Evolutionary conservation across 2,888 invertebrate species (phyloP).

Genomic region (Xestia rhomboidea): DNA sequence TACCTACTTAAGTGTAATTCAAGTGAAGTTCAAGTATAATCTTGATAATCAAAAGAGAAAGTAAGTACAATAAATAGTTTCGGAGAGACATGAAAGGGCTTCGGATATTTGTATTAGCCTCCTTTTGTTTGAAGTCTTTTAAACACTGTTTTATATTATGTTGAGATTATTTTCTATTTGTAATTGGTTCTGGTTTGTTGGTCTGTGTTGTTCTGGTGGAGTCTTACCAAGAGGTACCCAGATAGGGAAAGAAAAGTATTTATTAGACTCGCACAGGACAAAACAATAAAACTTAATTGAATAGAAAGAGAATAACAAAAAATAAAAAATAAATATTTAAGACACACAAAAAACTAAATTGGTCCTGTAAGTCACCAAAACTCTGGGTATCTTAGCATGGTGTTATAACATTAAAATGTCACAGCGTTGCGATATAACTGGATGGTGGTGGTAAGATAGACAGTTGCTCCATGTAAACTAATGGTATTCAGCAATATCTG

Average conservation of each 20-base stretch:
- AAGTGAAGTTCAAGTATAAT: neutral
- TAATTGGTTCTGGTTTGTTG: neutral
- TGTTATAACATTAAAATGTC: no score
- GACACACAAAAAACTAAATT: no score
- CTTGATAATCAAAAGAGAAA: slow-evolving; percentile 3
- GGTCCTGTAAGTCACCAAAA: no score
- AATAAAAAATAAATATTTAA: no score
- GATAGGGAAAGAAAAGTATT: no score
- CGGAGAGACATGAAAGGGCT: neutral
- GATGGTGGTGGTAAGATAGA: neutral
- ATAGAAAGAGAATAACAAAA: no score
- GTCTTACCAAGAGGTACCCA: neutral
- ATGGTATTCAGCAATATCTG: no score
- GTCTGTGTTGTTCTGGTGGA: neutral
- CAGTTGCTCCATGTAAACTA: neutral
- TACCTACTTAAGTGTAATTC: neutral
- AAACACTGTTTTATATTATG: no score
- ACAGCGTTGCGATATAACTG: neutral
- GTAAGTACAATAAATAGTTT: neutral
- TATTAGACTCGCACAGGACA: no score
- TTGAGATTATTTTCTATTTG: neutral
- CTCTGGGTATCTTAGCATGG: no score
- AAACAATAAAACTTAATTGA: no score
- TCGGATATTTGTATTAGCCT: neutral
- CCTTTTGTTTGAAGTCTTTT: neutral